Percentiles rank a stretch among this genome's conserved stretches.
phyloP scores from a whole-genome alignment of 2,888 invertebrate species.

The Melanotus villosus region DNA sequence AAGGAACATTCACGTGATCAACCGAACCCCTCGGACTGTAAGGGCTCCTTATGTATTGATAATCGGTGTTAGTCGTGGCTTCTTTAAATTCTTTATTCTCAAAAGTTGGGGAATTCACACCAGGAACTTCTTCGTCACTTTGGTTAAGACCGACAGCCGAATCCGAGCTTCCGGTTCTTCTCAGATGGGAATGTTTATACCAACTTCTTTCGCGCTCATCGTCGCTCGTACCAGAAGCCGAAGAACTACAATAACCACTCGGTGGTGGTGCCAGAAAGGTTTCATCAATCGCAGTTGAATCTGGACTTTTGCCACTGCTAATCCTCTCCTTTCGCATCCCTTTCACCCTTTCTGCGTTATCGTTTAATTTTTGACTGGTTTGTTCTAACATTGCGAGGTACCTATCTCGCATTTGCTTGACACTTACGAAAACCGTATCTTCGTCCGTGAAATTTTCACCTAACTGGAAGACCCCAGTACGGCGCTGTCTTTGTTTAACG shows the following conservation, averaged over 20 bases:
- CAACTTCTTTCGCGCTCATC: constrained; percentile 61
- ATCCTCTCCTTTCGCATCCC: constrained; percentile 22
- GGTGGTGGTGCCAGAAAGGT: constrained; percentile 60
- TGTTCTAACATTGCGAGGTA: constrained; percentile 62
- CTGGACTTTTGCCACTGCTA: constrained; percentile 2
- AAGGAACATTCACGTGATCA: constrained; percentile 65
- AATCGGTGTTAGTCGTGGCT: neutral
- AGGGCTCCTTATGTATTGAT: constrained; percentile 51
- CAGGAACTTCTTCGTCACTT: constrained; percentile 68
- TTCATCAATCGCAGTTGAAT: constrained; percentile 48
- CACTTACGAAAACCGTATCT: constrained; percentile 59
- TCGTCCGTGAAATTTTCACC: constrained; percentile 46
- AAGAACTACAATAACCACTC: constrained; percentile 65
- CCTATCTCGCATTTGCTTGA: constrained; percentile 61
- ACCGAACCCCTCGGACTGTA: constrained; percentile 65
- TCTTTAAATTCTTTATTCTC: constrained; percentile 26
- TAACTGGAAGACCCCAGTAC: constrained; percentile 62
- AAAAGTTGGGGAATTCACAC: constrained; percentile 26
- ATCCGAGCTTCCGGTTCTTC: constrained; percentile 70
- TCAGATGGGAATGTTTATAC: constrained; percentile 58
- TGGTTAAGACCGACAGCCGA: constrained; percentile 68
- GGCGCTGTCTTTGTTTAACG: constrained; percentile 57
- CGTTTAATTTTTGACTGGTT: constrained; percentile 55
- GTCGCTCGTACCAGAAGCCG: constrained; percentile 63
- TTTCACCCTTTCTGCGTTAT: constrained; percentile 12